Evolutionary conservation across 2,888 invertebrate species (phyloP).

Genomic region (Gasteruption jaculator): DNA sequence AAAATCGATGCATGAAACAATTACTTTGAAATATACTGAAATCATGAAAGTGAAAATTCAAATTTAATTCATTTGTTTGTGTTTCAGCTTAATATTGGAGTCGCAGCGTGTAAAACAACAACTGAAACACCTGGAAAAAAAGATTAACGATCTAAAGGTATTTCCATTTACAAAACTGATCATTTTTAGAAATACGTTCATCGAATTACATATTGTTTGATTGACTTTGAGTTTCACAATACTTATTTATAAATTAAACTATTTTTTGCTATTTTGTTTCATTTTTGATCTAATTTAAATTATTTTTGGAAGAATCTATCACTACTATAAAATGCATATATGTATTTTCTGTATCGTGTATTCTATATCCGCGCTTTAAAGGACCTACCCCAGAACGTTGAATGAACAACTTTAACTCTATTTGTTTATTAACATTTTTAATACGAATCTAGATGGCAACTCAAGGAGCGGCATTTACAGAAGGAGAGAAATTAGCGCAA

Average conservation of each 20-base stretch:
- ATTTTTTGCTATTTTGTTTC: slow-evolving; percentile 2
- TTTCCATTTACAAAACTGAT: not conserved
- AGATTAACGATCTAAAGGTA: slow-evolving; percentile 60
- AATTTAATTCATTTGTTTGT: slow-evolving; percentile 18
- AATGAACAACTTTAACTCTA: not conserved
- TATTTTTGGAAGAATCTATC: too few species aligned
- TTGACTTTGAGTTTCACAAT: not conserved
- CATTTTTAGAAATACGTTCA: not conserved
- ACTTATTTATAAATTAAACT: not conserved
- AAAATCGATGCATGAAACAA: not conserved
- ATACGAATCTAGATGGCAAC: slow-evolving; percentile 50
- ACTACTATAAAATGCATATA: not conserved
- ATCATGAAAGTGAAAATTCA: not conserved
- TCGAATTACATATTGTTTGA: not conserved
- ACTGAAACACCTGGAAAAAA: slow-evolving; percentile 59
- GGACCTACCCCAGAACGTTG: not conserved
- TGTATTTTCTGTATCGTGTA: not conserved
- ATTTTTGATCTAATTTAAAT: too few species aligned
- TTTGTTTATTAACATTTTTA: not conserved
- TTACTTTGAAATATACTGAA: too few species aligned
- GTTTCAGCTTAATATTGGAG: slow-evolving; percentile 54
- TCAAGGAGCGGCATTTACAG: slow-evolving; percentile 54
- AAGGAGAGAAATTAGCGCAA: slow-evolving; percentile 58
- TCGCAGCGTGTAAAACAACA: slow-evolving; percentile 61
- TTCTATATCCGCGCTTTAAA: not conserved